Percentiles rank a stretch among this genome's conserved stretches.
phyloP scores from a whole-genome alignment of 2,797 vertebrate species.

The Vultur gryphus region DNA sequence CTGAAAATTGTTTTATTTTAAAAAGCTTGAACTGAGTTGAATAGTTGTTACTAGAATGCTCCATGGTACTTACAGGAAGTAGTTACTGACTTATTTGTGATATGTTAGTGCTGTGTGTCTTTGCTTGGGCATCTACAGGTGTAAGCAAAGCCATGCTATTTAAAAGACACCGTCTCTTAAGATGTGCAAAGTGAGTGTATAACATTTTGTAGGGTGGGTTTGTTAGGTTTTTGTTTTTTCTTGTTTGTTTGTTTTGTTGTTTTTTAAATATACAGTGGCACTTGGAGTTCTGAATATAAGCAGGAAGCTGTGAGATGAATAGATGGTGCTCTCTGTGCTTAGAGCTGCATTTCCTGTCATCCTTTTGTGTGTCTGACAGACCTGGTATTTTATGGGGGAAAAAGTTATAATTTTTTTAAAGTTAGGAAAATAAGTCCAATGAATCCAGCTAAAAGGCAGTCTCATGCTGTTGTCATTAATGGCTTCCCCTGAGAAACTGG shows the following conservation, averaged over 20 bases:
- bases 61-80: neutral
- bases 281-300: neutral
- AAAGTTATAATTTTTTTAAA: neutral
- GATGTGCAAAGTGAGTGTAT: neutral
- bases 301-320: neutral
- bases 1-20: neutral
- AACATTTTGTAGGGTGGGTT: neutral
- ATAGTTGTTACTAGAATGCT: neutral
- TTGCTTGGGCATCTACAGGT: neutral
- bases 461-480: constrained; percentile 51
- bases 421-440: constrained; percentile 26
- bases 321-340: neutral
- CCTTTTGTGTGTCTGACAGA: neutral
- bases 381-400: neutral
- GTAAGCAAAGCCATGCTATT: neutral
- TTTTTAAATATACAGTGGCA: neutral
- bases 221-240: neutral
- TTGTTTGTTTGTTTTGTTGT: neutral
- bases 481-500: constrained; percentile 43
- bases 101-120: neutral
- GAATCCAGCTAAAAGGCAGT: constrained; percentile 22
- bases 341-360: neutral
- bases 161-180: neutral
- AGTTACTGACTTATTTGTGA: neutral
- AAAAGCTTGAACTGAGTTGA: neutral